phyloP scores from a whole-genome alignment of 1,140 invertebrate species.

The Brachionus manjavacas region DNA sequence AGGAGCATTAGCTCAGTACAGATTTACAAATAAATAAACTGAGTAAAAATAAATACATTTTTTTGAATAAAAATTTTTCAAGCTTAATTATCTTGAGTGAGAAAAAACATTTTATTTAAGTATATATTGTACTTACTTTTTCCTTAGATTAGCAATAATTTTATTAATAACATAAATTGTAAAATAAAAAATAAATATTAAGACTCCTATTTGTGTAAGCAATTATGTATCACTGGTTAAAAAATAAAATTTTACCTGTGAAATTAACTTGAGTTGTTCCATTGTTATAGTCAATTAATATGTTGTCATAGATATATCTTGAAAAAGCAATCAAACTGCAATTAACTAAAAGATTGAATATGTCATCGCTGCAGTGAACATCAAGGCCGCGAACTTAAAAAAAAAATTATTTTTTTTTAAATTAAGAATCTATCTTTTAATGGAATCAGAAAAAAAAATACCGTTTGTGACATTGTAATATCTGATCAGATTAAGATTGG shows the following conservation, averaged over 20 bases:
- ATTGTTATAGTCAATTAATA: background rate
- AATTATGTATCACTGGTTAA: too few species aligned
- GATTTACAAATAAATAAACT: too few species aligned
- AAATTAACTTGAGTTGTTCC: background rate
- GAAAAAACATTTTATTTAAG: too few species aligned
- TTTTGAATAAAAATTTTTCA: too few species aligned
- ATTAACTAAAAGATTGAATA: background rate
- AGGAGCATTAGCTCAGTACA: too few species aligned
- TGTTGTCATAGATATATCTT: background rate
- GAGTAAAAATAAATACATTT: too few species aligned
- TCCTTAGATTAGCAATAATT: too few species aligned
- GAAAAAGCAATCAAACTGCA: background rate
- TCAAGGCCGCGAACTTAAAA: background rate
- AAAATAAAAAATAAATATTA: too few species aligned
- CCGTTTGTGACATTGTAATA: conserved; percentile 1
- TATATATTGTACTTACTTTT: too few species aligned
- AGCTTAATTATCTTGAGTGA: too few species aligned
- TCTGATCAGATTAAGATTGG: background rate
- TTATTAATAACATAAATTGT: too few species aligned
- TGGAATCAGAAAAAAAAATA: background rate
- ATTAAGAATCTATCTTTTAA: background rate
- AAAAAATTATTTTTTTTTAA: background rate
- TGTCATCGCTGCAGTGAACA: background rate
- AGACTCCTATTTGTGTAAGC: too few species aligned
- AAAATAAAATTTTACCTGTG: background rate